Base-by-base conservation (phyloP, 1,140 invertebrate genomes). In the Zaprionus kolodkinae region DNA sequence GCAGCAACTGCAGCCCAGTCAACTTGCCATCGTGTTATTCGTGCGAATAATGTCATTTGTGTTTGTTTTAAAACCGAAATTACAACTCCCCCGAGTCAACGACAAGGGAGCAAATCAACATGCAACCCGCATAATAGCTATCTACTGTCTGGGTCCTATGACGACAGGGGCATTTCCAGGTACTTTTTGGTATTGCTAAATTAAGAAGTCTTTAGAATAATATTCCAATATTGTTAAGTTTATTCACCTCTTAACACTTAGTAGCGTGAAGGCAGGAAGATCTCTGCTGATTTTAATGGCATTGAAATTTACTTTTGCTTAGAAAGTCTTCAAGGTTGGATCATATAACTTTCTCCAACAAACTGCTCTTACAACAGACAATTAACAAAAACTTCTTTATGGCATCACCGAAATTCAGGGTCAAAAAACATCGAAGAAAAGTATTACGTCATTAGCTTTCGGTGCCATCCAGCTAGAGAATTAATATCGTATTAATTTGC, bases 41-140 rank as follows among this genome's bases (percentile, higher is more conserved):
- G 83, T 87, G 84, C 84, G 84, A 87, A 88, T 88, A 88, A 88
- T 87, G 83, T 87, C 84, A 88, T 80, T 87, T 87, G 84, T 88
- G 80, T 87, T 87, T 88, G 83, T 87, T 87, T 87, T 87, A 87
- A 88, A 87, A 87, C 84, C 77, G 65, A 88, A 79, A 78, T 84
- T 81, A 86, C 78, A 86, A 86, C 68, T 86, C 72, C 66, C 68
- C 72, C 62, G 54, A 69, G 66, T 48, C 57, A 70, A 59, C 65
- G 66, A 56, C 67, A 60, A 72, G 40, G 36, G 72, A 48, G 55
- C 71, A 55, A 66, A 76, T 52, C 64, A 76, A 79, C 64, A 79
- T 76, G 69, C 48, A 69, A 33, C 63, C 55, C 54, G 64, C 63
- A 84, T 84, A 79, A 83, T 84, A 84, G 59, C 33, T 13, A 52